phyloP scores from a whole-genome alignment of 2,888 invertebrate genomes.

The Cotesia congregata region DNA sequence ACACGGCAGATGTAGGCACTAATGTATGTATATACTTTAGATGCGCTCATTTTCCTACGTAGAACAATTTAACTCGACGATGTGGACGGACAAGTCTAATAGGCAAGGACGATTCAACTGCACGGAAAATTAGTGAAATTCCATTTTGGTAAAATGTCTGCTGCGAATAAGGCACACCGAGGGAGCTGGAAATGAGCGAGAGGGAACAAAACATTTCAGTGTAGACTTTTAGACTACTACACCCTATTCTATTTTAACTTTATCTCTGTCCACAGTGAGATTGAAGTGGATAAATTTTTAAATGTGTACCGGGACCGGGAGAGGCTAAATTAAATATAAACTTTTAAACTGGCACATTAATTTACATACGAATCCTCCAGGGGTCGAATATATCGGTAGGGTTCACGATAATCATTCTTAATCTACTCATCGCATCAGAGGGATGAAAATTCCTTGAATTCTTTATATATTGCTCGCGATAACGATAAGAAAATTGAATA shows the following conservation, averaged over 20 bases:
- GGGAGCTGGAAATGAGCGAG: not conserved
- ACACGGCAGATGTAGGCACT: not conserved
- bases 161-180: conserved; percentile 10
- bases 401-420: conserved; percentile 5
- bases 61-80: conserved; percentile 26
- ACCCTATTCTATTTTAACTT: not conserved
- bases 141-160: conserved; percentile 42
- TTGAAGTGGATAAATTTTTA: conserved; percentile 1
- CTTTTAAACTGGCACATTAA: conserved; percentile 19
- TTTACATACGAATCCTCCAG: conserved; percentile 28
- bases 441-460: conserved; percentile 16
- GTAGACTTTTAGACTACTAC: conserved; percentile 5
- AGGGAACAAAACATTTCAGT: conserved; percentile 12
- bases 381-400: conserved; percentile 17
- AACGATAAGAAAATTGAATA: conserved; percentile 28
- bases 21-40: not conserved
- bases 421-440: not conserved
- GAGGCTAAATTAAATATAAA: not conserved
- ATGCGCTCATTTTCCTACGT: conserved; percentile 14
- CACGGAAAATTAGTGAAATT: conserved; percentile 52
- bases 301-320: not conserved
- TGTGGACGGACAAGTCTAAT: conserved; percentile 44
- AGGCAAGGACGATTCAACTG: conserved; percentile 49
- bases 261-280: conserved; percentile 17
- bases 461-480: conserved; percentile 7